Percentiles rank a stretch among this genome's conserved stretches.
phyloP scores from a whole-genome alignment of 2,797 vertebrate genomes.

The Ispidina picta region DNA sequence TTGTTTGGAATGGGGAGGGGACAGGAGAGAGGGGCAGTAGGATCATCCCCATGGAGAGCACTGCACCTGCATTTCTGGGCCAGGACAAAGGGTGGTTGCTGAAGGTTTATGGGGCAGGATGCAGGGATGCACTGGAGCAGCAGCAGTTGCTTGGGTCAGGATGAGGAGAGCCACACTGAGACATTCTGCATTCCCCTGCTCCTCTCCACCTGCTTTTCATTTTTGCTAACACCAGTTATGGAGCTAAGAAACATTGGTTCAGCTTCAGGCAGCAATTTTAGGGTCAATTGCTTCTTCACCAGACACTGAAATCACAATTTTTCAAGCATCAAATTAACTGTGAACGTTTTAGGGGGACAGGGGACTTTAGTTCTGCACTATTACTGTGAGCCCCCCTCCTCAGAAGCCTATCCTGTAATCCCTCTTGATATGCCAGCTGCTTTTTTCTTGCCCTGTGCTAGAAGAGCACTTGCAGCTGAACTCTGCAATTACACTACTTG shows the following conservation, averaged over 20 bases:
- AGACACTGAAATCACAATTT: slow-evolving; percentile 56
- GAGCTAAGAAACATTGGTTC: slow-evolving; percentile 41
- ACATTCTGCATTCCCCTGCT: background rate
- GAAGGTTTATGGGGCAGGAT: background rate
- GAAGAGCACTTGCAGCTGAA: background rate
- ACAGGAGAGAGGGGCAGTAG: background rate
- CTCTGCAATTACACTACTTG: background rate
- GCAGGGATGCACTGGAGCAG: too few species aligned
- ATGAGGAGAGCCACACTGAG: background rate
- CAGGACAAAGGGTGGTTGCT: background rate
- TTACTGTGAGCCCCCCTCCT: background rate
- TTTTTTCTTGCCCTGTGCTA: background rate
- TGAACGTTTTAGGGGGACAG: slow-evolving; percentile 3
- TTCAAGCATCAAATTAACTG: slow-evolving; percentile 53
- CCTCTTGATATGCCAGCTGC: background rate
- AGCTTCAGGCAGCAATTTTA: slow-evolving; percentile 66
- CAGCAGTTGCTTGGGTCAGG: too few species aligned
- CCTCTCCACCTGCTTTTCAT: background rate
- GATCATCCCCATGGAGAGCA: background rate
- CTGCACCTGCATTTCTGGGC: background rate
- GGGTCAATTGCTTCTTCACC: slow-evolving; percentile 60
- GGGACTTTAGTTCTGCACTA: background rate
- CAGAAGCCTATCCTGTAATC: background rate
- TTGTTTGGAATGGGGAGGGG: background rate
- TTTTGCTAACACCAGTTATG: background rate